Evolutionary conservation across 2,797 vertebrate species (phyloP).

Genomic region (Chelmon rostratus): DNA sequence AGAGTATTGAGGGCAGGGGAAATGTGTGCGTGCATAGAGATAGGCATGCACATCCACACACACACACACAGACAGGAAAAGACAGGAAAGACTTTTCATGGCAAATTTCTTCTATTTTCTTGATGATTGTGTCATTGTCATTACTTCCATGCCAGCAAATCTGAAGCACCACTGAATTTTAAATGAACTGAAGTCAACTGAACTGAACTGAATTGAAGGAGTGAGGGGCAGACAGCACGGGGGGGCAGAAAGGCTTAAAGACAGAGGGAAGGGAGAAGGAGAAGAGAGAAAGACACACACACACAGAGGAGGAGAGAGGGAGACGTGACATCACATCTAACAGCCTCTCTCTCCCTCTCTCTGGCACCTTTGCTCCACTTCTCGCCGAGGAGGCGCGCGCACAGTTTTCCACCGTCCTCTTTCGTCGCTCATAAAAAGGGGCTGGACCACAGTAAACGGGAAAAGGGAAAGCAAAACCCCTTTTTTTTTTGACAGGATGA

Average conservation of each 20-base stretch:
- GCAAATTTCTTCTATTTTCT: constrained; percentile 23
- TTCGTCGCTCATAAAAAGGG: constrained; percentile 48
- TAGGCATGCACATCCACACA: neutral
- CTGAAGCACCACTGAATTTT: constrained; percentile 21
- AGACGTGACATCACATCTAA: constrained; percentile 80
- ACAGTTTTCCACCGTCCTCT: constrained; percentile 17
- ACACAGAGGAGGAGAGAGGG: constrained; percentile 43
- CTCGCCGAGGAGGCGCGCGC: constrained; percentile 59
- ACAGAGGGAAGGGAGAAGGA: constrained; percentile 10
- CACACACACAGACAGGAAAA: constrained; percentile 10
- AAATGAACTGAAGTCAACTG: constrained; percentile 40
- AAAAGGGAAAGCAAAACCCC: neutral
- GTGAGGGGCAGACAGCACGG: neutral
- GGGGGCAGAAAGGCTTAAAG: constrained; percentile 11
- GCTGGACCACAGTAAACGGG: constrained; percentile 51
- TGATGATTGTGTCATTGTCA: constrained; percentile 35
- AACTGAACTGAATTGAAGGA: constrained; percentile 31
- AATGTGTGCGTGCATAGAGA: neutral
- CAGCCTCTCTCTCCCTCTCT: constrained; percentile 36
- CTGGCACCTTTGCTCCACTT: constrained; percentile 73
- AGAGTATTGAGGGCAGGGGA: constrained; percentile 19
- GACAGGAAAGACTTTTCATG: constrained; percentile 48
- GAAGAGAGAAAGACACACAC: neutral
- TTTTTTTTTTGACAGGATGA: constrained; percentile 75
- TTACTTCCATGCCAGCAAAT: constrained; percentile 42